Evolutionary conservation across 1,140 invertebrate species (phyloP), one percentile per base, ranked within the genome.

Genomic region (Anastrepha obliqua): DNA sequence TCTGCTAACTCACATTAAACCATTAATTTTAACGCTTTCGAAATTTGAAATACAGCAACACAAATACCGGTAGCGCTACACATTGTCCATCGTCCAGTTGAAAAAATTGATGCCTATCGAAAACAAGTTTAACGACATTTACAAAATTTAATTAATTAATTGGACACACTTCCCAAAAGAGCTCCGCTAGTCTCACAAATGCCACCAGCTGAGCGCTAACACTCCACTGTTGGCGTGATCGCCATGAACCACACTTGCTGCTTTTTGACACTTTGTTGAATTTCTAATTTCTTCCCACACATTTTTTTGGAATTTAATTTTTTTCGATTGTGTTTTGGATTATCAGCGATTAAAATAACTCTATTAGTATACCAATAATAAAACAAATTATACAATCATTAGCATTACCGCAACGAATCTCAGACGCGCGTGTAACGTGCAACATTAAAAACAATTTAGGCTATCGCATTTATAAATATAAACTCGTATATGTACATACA

Each of bases 141-240:
- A 58, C 67, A 17, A 81, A 81, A 81, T 81, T 81, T 81, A 55
- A 55, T 81, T 81, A 81, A 81, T 81, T 81, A 81, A 81, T 81
- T 81, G 74, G 51, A 81, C 74, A 81, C 74, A 81, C 74, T 81
- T 81, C n/a, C 5, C 51, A 51, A 78, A 78, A 55, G 17, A 58
- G 67, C n/a, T 47, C 67, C 39, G 42, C 47, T 15, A n/a, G 47
- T 20, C 3, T 81, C n/a, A 81, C 7, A 81, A 29, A 29, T 7
- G n/a, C 15, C 11, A 13, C 2, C 51, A 29, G 51, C 17, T 81
- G 15, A 55, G 3, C 51, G 74, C 67, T 47, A 13, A 74, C 67
- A 81, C 44, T 55, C 64, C 9, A 51, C n/a, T 8, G 7, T 20
- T 81, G 44, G 74, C 51, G 74, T 58, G 74, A 29, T 20, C 47